Evolutionary conservation across 2,888 invertebrate species (phyloP), one percentile per base, ranked within the genome.

Genomic region (Monopis laevigella): DNA sequence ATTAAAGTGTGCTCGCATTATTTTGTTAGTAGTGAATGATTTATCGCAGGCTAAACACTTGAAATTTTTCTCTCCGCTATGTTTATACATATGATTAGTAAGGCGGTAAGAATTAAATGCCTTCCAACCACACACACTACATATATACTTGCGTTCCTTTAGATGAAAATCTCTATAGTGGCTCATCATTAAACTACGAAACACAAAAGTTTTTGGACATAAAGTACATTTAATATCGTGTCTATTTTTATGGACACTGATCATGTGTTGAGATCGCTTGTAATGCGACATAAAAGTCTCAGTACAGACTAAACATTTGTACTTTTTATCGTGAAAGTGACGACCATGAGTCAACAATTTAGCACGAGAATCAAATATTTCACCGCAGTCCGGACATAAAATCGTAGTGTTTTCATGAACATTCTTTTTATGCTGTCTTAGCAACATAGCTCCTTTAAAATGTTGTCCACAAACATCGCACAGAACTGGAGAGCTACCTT

Each of bases 291-390:
- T 61, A 35, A 82, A 82, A 0, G 52, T 64, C 24, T 63, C 55
- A 0, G 73, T 48, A 38, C 83, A 83, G 0, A 73, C 60, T 2
- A 73, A 53, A 46, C 86, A 86, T 40, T 77, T 78, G 49, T 72
- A 82, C 19, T 77, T 83, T 45, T 77, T 82, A 21, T 82, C 80
- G n/a, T 77, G 77, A 6, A 59, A 60, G 28, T 72, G 68, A 19
- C 68, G 69, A 46, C 69, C 70, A 48, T 84, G 84, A 0, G 74
- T 82, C 35, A 68, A 73, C 16, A 83, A 48, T 30, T 84, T 83
- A 0, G 71, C 61, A n/a, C 67, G 58, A 1, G 78, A 72, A 1
- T 81, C 72, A 42, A 83, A 84, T 14, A 72, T 70, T 34, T 77
- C 81, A 0, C 77, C 72, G 41, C 77, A 78, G 34, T 73, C 73